These are phyloP conservation scores for Aegotheles bennettii DNA, from an alignment of 2,113 vertebrate species.

Conservation along the genomic window DNA sequence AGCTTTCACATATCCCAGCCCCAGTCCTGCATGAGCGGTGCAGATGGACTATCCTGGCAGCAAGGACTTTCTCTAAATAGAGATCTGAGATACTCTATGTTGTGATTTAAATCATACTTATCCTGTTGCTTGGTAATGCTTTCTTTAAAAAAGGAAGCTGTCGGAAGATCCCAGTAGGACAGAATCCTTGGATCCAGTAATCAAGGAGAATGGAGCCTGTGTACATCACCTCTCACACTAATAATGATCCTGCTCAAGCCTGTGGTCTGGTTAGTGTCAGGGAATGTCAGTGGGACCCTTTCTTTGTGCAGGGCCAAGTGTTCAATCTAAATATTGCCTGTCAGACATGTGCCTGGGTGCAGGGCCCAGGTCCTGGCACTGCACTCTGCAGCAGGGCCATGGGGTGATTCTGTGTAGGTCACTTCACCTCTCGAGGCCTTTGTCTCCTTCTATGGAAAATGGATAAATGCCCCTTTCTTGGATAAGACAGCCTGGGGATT, in stretches of 20 bases:
- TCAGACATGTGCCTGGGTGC: rapidly evolving
- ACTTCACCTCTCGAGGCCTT: neutral
- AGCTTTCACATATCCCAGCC: neutral
- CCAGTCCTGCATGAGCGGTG: rapidly evolving
- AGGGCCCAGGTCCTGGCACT: rapidly evolving
- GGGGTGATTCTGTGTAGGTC: neutral
- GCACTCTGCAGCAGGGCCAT: neutral
- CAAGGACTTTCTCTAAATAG: neutral
- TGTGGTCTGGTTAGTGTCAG: constrained; percentile 1
- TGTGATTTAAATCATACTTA: neutral
- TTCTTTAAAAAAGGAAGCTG: neutral
- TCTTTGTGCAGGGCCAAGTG: neutral
- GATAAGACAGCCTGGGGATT: neutral
- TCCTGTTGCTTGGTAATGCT: neutral
- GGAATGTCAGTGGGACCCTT: neutral
- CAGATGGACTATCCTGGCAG: neutral
- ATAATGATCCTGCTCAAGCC: neutral
- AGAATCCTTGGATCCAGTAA: neutral
- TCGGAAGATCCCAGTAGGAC: neutral
- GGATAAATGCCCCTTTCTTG: neutral
- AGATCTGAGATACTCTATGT: neutral
- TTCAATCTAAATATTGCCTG: neutral
- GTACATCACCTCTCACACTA: neutral
- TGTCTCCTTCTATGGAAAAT: neutral
- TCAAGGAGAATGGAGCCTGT: neutral